phyloP scores from a whole-genome alignment of 1,140 invertebrate genomes.

The Macrostomum lignano region DNA sequence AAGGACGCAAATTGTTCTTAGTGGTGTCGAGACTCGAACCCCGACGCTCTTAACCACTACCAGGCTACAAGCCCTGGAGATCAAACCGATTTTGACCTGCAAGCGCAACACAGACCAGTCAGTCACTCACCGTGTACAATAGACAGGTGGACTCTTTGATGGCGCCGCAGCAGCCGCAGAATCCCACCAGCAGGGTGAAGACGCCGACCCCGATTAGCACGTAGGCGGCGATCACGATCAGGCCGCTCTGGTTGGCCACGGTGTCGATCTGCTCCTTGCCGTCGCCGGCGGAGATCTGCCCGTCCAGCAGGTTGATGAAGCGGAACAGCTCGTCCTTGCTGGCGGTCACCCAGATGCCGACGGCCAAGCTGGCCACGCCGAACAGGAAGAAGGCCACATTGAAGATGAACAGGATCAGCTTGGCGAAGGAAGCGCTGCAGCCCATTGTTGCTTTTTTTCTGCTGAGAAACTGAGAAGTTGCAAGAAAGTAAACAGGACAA shows the following conservation, averaged over 20 bases:
- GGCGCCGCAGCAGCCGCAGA: conserved; percentile 64
- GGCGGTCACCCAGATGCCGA: conserved; percentile 44
- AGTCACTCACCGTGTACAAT: conserved; percentile 42
- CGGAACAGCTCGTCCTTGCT: conserved; percentile 39
- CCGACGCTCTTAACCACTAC: too few species aligned
- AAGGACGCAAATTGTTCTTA: too few species aligned
- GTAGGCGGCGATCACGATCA: conserved; percentile 14
- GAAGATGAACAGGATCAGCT: conserved; percentile 41
- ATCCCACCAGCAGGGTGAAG: conserved; percentile 49
- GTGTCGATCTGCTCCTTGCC: conserved; percentile 10
- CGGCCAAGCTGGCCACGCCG: conserved; percentile 39
- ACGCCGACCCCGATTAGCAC: conserved; percentile 44
- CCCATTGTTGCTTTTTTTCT: too few species aligned
- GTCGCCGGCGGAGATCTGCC: conserved; percentile 15
- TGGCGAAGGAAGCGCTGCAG: conserved; percentile 22
- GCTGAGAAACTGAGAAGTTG: too few species aligned
- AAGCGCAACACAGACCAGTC: too few species aligned
- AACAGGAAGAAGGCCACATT: conserved; percentile 42
- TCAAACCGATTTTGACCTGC: too few species aligned
- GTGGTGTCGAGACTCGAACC: too few species aligned
- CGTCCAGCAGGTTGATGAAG: conserved; percentile 34
- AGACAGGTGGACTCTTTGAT: conserved; percentile 52
- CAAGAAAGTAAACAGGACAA: too few species aligned
- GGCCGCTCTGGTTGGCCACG: not conserved
- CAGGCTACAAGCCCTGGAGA: too few species aligned